phyloP scores from a whole-genome alignment of 1,140 invertebrate genomes.

The Episyrphus balteatus region DNA sequence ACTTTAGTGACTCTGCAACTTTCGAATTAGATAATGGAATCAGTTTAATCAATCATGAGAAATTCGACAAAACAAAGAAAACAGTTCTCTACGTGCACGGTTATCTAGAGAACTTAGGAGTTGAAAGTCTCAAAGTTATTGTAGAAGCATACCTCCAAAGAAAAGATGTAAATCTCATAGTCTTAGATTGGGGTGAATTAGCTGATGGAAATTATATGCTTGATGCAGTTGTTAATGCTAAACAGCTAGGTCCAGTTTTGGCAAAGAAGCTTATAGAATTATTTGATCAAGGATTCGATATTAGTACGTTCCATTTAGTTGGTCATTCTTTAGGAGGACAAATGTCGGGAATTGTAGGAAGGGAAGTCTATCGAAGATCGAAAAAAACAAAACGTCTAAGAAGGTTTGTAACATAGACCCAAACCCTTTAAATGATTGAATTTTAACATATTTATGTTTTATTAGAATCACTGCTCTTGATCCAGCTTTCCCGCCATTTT shows the following conservation, averaged over 20 bases:
- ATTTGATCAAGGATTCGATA: slow-evolving; percentile 31
- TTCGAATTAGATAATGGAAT: slow-evolving; percentile 25
- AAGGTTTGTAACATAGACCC: slow-evolving; percentile 15
- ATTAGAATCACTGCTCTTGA: slow-evolving; percentile 46
- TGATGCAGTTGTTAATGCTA: slow-evolving; percentile 41
- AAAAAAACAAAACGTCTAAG: slow-evolving; percentile 23
- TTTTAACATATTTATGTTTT: slow-evolving; percentile 1
- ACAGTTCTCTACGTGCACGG: slow-evolving; percentile 48
- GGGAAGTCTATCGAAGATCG: slow-evolving; percentile 27
- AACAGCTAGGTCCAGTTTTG: slow-evolving; percentile 31
- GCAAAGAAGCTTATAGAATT: slow-evolving; percentile 28
- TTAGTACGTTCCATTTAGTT: slow-evolving; percentile 51
- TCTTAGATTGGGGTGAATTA: slow-evolving; percentile 50
- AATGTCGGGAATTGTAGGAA: slow-evolving; percentile 53
- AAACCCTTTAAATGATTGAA: neutral
- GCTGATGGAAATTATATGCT: slow-evolving; percentile 45
- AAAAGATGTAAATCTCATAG: slow-evolving; percentile 37
- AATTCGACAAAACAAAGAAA: slow-evolving; percentile 40
- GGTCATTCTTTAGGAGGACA: slow-evolving; percentile 68
- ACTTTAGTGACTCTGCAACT: slow-evolving; percentile 25
- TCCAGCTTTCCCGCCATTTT: slow-evolving; percentile 49
- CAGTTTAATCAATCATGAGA: slow-evolving; percentile 27
- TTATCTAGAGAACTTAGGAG: slow-evolving; percentile 44
- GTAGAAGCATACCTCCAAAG: slow-evolving; percentile 35
- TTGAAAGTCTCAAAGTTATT: slow-evolving; percentile 45